Evolutionary conservation across 2,113 vertebrate genomes (phyloP), one percentile per base, ranked within the genome.

Genomic region (Neolamprologus ventralis): DNA sequence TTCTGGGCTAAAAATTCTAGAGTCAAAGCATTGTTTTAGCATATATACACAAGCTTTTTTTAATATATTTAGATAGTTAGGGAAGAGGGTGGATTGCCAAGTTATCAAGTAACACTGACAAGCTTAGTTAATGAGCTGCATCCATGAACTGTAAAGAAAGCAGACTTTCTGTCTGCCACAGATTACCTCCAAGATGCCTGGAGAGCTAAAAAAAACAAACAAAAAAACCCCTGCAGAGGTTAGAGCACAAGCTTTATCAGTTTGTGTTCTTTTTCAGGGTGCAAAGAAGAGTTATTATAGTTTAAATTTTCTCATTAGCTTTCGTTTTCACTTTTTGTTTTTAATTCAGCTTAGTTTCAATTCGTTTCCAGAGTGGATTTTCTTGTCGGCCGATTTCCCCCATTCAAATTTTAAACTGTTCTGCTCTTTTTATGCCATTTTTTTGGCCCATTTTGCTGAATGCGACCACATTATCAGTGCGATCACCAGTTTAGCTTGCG

Each of bases 321-420:
- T 3, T 35, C 6, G 0, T 35, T 65, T 65, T 65, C 17, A 65
- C 31, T 35, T 35, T 63, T 63, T n/a, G 9, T 63, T 63, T 63
- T n/a, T n/a, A n/a, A 63, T n/a, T 35, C 58, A 63, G 17, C 17
- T 12, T 35, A 7, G 58, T 58, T 58, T 58, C 55, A 58, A 0
- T 58, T 58, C 2, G 14, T 63, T 63, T 35, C 58, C 60, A 65
- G 31, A 65, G 31, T 63, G 31, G 60, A 35, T 65, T 65, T 35
- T 0, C 60, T 17, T 60, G 28, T 31, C 57, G 0, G 26, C 57
- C 1, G 8, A 58, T 31, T 31, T 58, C 1, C 57, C 7, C 26
- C 57, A 60, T 60, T 60, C 1, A 60, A 31, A 60, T 31, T 60
- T 10, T 31, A 31, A 60, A 31, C 26, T 60, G 14, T 60, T 60